A percentile compares a stretch with the other conserved stretches of the same genome.
phyloP scores from a whole-genome alignment of 2,113 vertebrate genomes.

The Sapayoa aenigma region DNA sequence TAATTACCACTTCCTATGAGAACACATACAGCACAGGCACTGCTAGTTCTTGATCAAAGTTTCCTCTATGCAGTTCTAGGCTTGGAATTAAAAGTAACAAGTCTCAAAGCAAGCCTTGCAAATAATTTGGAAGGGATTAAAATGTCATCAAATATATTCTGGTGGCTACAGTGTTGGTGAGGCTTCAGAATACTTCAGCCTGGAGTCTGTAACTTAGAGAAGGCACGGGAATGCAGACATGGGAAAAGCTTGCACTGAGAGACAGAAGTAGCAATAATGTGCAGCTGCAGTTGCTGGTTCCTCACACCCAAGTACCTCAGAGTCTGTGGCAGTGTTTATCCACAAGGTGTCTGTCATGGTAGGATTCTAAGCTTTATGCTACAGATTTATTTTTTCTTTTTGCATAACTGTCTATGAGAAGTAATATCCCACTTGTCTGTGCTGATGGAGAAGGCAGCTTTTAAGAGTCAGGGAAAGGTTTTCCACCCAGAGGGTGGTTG shows the following conservation, averaged over 20 bases:
- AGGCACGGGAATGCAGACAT: not conserved
- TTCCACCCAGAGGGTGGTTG: not conserved
- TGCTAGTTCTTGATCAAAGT: not conserved
- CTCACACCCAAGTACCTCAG: not conserved
- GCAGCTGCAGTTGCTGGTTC: not conserved
- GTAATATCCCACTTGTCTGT: not conserved
- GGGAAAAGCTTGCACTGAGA: not conserved
- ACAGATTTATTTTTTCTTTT: not conserved
- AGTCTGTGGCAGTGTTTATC: not conserved
- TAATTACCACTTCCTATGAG: conserved; percentile 2
- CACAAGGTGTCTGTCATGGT: not conserved
- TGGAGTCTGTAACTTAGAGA: not conserved
- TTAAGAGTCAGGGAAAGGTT: not conserved
- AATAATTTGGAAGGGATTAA: conserved; percentile 1
- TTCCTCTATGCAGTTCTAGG: conserved; percentile 14
- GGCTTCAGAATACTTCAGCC: not conserved
- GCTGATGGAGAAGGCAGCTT: not conserved
- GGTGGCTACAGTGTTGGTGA: not conserved
- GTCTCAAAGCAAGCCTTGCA: conserved; percentile 7
- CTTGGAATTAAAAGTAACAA: not conserved
- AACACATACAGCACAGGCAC: not conserved
- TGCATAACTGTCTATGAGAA: not conserved
- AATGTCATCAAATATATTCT: not conserved
- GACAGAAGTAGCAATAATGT: conserved; percentile 22
- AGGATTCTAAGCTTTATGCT: not conserved